A percentile compares a stretch with the other conserved stretches of the same genome.
These are phyloP conservation scores for Fistularia tabacaria DNA, from an alignment of 2,797 vertebrate species.

Conservation along the genomic window DNA sequence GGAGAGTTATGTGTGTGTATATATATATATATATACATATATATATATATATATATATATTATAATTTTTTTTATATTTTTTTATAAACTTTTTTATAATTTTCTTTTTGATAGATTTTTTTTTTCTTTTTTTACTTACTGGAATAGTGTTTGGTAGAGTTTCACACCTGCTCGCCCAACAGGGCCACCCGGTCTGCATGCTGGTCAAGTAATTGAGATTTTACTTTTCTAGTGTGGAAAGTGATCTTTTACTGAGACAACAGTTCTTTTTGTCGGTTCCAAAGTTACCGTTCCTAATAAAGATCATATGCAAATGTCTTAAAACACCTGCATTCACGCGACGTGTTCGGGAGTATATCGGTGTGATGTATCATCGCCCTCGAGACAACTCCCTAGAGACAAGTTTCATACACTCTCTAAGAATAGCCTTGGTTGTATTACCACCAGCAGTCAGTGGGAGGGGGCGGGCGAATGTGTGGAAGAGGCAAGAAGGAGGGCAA, in stretches of 20 bases:
- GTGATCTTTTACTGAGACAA: slow-evolving; percentile 29
- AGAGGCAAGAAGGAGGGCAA: slow-evolving; percentile 14
- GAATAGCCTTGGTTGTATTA: slow-evolving; percentile 62
- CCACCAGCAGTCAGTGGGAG: slow-evolving; percentile 20
- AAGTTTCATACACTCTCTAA: slow-evolving; percentile 68
- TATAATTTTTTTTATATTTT: neutral
- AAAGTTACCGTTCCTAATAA: slow-evolving; percentile 40
- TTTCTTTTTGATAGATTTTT: too few relatives aligned
- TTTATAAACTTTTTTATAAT: too few relatives aligned
- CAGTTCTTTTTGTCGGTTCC: slow-evolving; percentile 32
- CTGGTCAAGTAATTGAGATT: slow-evolving; percentile 44
- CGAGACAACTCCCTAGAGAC: slow-evolving; percentile 50
- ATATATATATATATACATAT: too few relatives aligned
- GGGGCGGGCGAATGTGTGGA: slow-evolving; percentile 6
- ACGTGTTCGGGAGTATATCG: slow-evolving; percentile 15
- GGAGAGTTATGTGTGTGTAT: too few relatives aligned
- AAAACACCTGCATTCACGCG: slow-evolving; percentile 42
- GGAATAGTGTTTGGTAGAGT: neutral
- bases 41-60: too few relatives aligned
- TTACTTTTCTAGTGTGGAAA: slow-evolving; percentile 52
- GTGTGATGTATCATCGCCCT: slow-evolving; percentile 43
- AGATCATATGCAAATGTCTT: slow-evolving; percentile 60
- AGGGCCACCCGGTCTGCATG: slow-evolving; percentile 17
- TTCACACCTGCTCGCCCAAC: slow-evolving; percentile 8
- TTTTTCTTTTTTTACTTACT: neutral